Conservation (phyloP, 2,113 vertebrate species). For the Gracilinanus agilis region DNA sequence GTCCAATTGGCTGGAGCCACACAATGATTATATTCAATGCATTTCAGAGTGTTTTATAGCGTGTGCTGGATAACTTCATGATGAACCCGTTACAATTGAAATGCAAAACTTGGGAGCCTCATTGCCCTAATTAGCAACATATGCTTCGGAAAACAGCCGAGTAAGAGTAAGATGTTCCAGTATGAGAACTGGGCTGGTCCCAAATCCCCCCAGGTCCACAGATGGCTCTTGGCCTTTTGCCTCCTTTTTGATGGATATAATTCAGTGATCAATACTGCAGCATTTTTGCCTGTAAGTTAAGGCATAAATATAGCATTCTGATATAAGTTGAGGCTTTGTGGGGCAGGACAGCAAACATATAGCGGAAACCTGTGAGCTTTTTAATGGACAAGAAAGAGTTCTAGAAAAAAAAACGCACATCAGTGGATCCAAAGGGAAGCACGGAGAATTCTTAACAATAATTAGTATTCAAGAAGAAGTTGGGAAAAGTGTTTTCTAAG, state of each 20-base stretch:
- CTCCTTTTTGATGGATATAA: slow-evolving; percentile 15
- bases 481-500: neutral
- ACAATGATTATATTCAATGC: neutral
- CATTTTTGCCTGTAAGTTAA: slow-evolving; percentile 6
- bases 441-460: neutral
- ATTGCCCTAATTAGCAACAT: slow-evolving; percentile 34
- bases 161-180: neutral
- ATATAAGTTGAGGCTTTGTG: neutral
- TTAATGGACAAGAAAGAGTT: neutral
- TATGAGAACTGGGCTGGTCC: slow-evolving; percentile 27
- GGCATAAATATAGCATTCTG: neutral
- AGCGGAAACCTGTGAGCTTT: neutral
- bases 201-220: neutral
- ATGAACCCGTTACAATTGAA: neutral
- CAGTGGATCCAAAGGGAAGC: neutral
- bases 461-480: neutral
- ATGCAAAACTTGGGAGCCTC: neutral
- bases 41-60: no score
- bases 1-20: neutral
- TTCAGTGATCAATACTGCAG: neutral
- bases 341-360: neutral
- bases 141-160: slow-evolving; percentile 14
- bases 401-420: neutral
- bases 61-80: neutral
- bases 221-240: slow-evolving; percentile 25